These are phyloP conservation scores for Drosophila insularis DNA, from an alignment of 1,140 invertebrate species.

Conservation along the genomic window DNA sequence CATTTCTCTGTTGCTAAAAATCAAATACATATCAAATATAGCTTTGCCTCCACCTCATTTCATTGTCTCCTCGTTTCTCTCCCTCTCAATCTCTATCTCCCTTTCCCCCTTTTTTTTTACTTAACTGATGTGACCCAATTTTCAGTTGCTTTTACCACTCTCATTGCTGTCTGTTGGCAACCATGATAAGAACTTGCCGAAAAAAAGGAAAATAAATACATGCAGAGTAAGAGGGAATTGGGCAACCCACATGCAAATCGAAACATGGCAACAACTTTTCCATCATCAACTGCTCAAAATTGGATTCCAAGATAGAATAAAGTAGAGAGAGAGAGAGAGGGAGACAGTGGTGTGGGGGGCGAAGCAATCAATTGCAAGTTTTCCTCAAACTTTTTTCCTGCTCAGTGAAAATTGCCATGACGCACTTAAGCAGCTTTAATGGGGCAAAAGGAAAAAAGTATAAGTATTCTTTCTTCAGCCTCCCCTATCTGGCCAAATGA, in stretches of 20 bases:
- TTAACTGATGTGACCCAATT: slow-evolving; percentile 71
- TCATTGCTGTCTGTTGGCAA: slow-evolving; percentile 29
- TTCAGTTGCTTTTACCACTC: slow-evolving; percentile 1
- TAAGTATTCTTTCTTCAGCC: slow-evolving; percentile 19
- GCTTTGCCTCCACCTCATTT: slow-evolving; percentile 4
- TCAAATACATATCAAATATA: slow-evolving; percentile 3
- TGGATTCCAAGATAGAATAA: slow-evolving; percentile 21
- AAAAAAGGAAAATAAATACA: slow-evolving; percentile 22
- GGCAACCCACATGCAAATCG: slow-evolving; percentile 35
- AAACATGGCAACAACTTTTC: slow-evolving; percentile 10
- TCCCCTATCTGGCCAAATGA: neutral
- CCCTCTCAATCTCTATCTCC: neutral
- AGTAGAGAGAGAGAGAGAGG: too few relatives aligned
- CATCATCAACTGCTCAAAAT: slow-evolving; percentile 30
- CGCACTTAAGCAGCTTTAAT: slow-evolving; percentile 67
- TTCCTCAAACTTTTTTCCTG: neutral
- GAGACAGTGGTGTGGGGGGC: too few relatives aligned
- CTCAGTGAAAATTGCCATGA: slow-evolving; percentile 57
- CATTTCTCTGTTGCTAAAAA: slow-evolving; percentile 29
- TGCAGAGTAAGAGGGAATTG: neutral
- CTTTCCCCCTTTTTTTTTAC: neutral
- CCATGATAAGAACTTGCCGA: slow-evolving; percentile 50
- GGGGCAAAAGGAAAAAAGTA: slow-evolving; percentile 32
- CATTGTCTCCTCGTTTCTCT: neutral
- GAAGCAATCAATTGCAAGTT: slow-evolving; percentile 5